Conservation (phyloP, 2,888 invertebrate species). For the Chloroclysta siterata region DNA sequence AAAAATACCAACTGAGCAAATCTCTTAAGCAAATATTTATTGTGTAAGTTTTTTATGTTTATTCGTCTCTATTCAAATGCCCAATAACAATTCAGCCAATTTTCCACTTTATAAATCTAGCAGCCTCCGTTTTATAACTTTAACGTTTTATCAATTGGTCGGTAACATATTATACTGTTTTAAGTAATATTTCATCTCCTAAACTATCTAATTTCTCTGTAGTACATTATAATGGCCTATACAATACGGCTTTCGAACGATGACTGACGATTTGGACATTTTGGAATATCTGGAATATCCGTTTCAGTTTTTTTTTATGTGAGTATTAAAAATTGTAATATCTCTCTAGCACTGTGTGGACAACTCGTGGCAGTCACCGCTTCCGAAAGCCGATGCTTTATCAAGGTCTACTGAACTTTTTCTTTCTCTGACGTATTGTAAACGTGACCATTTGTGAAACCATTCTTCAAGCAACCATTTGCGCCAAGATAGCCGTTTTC, state of each 20-base stretch:
- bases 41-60: constrained; percentile 1
- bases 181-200: constrained; percentile 14
- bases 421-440: constrained; percentile 61
- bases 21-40: constrained; percentile 3
- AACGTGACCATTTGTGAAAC: constrained; percentile 58
- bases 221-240: constrained; percentile 1
- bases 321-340: too few relatives aligned
- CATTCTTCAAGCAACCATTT: constrained; percentile 52
- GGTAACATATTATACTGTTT: not conserved
- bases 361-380: not conserved
- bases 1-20: too few relatives aligned
- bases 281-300: not conserved
- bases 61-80: not conserved
- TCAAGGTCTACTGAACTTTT: constrained; percentile 66
- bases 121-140: constrained; percentile 30
- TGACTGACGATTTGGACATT: not conserved
- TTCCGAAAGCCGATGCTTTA: constrained; percentile 3
- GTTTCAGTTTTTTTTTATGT: too few relatives aligned
- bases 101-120: constrained; percentile 18
- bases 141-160: not conserved
- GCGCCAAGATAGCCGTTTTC: constrained; percentile 44
- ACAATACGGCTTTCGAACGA: not conserved
- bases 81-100: constrained; percentile 2
- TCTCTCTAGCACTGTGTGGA: too few relatives aligned
- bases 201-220: not conserved